phyloP scores from a whole-genome alignment of 2,888 invertebrate genomes.

The Notodonta dromedarius region DNA sequence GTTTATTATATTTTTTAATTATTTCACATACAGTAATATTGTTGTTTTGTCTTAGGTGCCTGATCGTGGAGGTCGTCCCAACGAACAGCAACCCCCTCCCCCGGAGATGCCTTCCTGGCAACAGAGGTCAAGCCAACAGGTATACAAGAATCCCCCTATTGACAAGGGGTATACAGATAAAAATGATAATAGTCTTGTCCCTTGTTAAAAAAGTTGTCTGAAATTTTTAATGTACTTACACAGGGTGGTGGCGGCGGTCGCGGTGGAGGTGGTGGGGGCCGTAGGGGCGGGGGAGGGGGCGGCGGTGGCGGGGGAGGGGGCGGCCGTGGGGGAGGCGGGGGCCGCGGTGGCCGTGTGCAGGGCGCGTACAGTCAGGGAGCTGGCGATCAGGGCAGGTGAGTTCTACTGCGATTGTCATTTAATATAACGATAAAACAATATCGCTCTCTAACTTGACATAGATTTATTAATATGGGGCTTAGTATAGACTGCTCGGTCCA shows the following conservation, averaged over 20 bases:
- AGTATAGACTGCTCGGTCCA: too few species aligned
- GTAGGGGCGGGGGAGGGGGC: slow-evolving; percentile 47
- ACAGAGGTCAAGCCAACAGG: slow-evolving; percentile 65
- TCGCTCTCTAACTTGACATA: too few species aligned
- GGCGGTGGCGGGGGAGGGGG: slow-evolving; percentile 33
- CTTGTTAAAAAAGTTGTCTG: too few species aligned
- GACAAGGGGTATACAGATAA: too few species aligned
- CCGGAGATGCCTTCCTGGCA: slow-evolving; percentile 99
- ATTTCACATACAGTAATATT: too few species aligned
- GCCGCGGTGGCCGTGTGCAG: slow-evolving; percentile 63
- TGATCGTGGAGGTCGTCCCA: slow-evolving; percentile 96
- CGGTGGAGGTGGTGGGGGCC: slow-evolving; percentile 49
- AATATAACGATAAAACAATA: too few species aligned
- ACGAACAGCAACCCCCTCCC: slow-evolving; percentile 96
- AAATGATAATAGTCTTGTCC: too few species aligned
- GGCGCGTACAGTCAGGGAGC: slow-evolving; percentile 62
- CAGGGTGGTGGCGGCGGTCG: slow-evolving; percentile 55
- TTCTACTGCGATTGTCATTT: not conserved
- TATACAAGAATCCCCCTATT: slow-evolving; percentile 16
- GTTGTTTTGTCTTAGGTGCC: slow-evolving; percentile 86
- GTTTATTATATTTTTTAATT: too few species aligned
- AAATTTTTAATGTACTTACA: not conserved
- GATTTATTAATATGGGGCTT: too few species aligned
- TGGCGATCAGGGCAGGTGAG: slow-evolving; percentile 56
- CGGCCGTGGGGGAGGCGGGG: slow-evolving; percentile 37